These are phyloP conservation scores for Phoeniculus purpureus DNA, from an alignment of 2,797 vertebrate species.

Conservation along the genomic window DNA sequence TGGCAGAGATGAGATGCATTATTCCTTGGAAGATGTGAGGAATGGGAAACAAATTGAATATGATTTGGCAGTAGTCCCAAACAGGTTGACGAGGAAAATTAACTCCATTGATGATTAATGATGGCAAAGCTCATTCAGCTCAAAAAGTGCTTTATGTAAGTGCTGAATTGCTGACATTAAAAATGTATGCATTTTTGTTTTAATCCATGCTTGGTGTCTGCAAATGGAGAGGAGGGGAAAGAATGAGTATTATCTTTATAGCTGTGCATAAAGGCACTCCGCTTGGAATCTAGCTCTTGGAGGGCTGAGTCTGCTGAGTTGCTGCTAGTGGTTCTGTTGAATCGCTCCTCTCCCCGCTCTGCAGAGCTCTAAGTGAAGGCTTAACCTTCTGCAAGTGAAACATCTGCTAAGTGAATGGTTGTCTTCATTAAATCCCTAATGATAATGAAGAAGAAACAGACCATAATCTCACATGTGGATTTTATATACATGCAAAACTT, in stretches of 20 bases:
- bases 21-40: neutral
- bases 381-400: neutral
- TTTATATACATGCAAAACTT: neutral
- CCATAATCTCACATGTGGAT: neutral
- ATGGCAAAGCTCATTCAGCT: slow-evolving; percentile 28
- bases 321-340: neutral
- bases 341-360: neutral
- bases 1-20: neutral
- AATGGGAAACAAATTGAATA: neutral
- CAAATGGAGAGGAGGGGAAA: neutral
- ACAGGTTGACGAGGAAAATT: slow-evolving; percentile 5
- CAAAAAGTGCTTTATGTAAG: slow-evolving; percentile 42
- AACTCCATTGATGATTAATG: slow-evolving; percentile 56
- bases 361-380: neutral
- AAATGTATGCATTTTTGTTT: slow-evolving; percentile 51
- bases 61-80: slow-evolving; percentile 2
- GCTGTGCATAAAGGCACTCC: neutral
- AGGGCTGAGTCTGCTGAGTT: neutral
- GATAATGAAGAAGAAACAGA: neutral
- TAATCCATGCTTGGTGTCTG: neutral
- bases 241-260: neutral
- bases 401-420: neutral
- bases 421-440: neutral
- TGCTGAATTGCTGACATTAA: slow-evolving; percentile 59
- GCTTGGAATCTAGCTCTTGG: neutral